Percentiles rank a stretch among this genome's conserved stretches.
phyloP scores from a whole-genome alignment of 2,113 vertebrate species.

The Cavia aperea region DNA sequence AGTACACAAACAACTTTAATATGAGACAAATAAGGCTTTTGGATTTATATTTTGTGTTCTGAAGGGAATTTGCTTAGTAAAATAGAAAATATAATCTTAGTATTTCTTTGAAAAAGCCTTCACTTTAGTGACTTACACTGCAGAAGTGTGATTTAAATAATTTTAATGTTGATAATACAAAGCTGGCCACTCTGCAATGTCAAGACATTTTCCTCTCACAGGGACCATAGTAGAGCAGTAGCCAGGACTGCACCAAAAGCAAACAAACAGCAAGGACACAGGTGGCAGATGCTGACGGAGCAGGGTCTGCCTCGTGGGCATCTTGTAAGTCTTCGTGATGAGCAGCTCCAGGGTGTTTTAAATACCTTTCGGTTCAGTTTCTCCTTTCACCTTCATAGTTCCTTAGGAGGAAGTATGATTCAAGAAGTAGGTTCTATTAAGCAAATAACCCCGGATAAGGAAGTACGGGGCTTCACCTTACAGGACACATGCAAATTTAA shows the following conservation, averaged over 20 bases:
- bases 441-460: neutral
- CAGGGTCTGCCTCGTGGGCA: neutral
- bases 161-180: neutral
- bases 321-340: neutral
- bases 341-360: neutral
- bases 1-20: neutral
- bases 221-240: neutral
- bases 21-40: slow-evolving; percentile 15
- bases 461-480: neutral
- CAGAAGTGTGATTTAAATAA: neutral
- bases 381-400: neutral
- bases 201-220: neutral
- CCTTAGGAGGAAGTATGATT: neutral
- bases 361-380: neutral
- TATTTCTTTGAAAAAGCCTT: slow-evolving; percentile 9
- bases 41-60: slow-evolving; percentile 5
- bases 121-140: neutral
- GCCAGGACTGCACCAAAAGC: neutral
- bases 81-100: slow-evolving; percentile 33
- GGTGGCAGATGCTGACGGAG: neutral
- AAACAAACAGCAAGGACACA: neutral
- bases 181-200: neutral
- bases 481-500: neutral
- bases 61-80: slow-evolving; percentile 17
- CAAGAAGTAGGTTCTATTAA: neutral